Conservation (phyloP, 2,113 vertebrate genomes). For the Paracanthobrama guichenoti region DNA sequence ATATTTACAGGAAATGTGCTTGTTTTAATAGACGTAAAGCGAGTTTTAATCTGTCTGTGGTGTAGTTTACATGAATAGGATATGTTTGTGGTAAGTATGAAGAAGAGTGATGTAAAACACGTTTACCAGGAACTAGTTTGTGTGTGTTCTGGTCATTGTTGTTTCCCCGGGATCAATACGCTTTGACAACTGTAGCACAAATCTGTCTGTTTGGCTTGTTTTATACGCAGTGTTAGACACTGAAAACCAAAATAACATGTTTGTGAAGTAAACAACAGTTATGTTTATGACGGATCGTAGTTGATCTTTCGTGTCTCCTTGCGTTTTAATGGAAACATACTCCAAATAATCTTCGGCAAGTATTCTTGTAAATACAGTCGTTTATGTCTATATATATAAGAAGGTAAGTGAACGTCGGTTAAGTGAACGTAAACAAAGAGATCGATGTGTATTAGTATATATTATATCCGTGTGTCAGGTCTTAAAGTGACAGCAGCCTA, state of each 20-base stretch:
- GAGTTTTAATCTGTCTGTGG: not conserved
- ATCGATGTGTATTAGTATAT: too few relatives aligned
- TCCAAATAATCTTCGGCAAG: too few relatives aligned
- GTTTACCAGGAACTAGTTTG: not conserved
- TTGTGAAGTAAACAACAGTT: not conserved
- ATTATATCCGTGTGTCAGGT: too few relatives aligned
- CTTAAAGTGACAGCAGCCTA: too few relatives aligned
- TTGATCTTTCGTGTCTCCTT: too few relatives aligned
- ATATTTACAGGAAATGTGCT: not conserved
- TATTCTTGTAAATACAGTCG: too few relatives aligned
- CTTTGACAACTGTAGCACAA: not conserved
- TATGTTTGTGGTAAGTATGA: not conserved
- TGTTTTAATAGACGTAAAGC: not conserved
- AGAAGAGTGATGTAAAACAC: constrained; percentile 5
- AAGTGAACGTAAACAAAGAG: too few relatives aligned
- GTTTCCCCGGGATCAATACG: not conserved
- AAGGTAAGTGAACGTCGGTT: too few relatives aligned
- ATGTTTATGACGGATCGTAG: too few relatives aligned
- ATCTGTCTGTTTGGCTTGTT: not conserved
- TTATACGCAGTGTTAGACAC: not conserved
- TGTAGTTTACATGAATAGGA: not conserved
- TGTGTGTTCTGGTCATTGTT: constrained; percentile 1
- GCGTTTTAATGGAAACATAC: too few relatives aligned
- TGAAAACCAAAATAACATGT: not conserved
- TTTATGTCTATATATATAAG: too few relatives aligned